Percentiles rank a stretch among this genome's conserved stretches.
Conservation (phyloP, 2,113 vertebrate species). For the Emydura subglobosa region DNA sequence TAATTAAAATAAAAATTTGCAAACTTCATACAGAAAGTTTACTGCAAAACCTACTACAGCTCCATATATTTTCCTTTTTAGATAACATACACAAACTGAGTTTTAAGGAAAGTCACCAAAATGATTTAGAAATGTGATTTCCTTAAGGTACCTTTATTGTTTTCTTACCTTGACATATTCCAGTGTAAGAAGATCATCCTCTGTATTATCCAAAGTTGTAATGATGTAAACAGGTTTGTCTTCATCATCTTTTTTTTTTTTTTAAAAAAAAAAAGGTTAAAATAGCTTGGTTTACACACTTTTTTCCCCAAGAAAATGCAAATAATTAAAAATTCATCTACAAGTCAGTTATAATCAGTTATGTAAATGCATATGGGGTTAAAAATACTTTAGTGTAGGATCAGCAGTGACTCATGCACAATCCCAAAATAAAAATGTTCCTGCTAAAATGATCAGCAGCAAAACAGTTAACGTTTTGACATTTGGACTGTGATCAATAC, state of each 20-base stretch:
- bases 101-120: neutral
- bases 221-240: conserved; percentile 89
- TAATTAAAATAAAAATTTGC: neutral
- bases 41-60: neutral
- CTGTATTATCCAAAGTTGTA: conserved; percentile 93
- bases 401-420: neutral
- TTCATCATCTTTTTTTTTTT: conserved; percentile 85
- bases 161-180: conserved; percentile 90
- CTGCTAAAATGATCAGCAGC: neutral
- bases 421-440: accelerated
- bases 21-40: neutral
- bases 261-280: conserved; percentile 34
- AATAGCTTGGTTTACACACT: neutral
- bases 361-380: neutral
- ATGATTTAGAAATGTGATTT: no score
- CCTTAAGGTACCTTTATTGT: neutral
- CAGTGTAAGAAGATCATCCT: conserved; percentile 90
- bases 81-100: neutral
- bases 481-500: neutral
- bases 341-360: neutral
- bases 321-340: neutral
- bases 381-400: neutral
- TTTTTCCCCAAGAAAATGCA: neutral
- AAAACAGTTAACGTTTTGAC: neutral
- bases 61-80: neutral